phyloP scores from a whole-genome alignment of 2,113 vertebrate genomes.

The Euleptes europaea region DNA sequence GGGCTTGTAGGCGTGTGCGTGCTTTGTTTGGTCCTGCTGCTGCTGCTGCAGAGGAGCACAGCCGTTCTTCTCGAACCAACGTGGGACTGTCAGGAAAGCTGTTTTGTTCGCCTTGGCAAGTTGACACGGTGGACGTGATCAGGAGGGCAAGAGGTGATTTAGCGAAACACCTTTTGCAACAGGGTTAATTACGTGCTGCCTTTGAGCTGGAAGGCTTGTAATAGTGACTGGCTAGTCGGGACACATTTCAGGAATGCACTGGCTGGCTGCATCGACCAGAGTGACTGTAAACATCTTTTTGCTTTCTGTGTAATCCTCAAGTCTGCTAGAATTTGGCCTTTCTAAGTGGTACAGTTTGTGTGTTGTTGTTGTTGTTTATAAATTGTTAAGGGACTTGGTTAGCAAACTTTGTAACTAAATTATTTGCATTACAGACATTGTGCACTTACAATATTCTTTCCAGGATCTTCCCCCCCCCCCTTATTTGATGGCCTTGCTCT shows the following conservation, averaged over 20 bases:
- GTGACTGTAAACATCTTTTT: not conserved
- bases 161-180: not conserved
- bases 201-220: not conserved
- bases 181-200: not conserved
- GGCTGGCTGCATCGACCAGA: not conserved
- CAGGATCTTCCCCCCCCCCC: not conserved
- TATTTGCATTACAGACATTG: not conserved
- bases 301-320: not conserved
- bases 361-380: not conserved
- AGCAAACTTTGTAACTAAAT: not conserved
- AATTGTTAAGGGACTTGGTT: not conserved
- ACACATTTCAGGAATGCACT: not conserved
- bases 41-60: not conserved
- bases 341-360: not conserved
- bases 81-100: too few relatives aligned
- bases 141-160: not conserved
- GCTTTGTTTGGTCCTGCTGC: not conserved
- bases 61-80: not conserved
- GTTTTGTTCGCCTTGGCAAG: not conserved
- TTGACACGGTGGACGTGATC: not conserved
- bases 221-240: not conserved
- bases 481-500: not conserved
- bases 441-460: not conserved
- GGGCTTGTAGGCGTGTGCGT: too few relatives aligned
- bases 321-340: not conserved